Conservation (phyloP, 2,888 invertebrate genomes). For the Eristalis tenax region DNA sequence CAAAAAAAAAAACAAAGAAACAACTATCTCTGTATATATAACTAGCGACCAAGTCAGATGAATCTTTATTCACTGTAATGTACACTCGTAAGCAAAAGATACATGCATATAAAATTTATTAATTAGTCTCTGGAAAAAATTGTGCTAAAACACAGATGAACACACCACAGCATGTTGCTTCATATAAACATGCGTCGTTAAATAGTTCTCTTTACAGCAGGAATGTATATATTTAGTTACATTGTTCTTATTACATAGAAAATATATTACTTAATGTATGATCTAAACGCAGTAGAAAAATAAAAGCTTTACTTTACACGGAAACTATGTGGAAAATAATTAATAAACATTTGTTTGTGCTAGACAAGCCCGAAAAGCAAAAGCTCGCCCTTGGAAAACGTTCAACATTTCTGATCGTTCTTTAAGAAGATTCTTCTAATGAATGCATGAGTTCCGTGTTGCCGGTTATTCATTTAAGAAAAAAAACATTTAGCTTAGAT, state of each 20-base stretch:
- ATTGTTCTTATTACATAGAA: slow-evolving; percentile 13
- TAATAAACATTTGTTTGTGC: slow-evolving; percentile 27
- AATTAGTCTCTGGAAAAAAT: slow-evolving; percentile 41
- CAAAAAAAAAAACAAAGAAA: neutral
- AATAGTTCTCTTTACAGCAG: slow-evolving; percentile 48
- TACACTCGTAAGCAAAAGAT: slow-evolving; percentile 1
- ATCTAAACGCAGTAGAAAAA: slow-evolving; percentile 35
- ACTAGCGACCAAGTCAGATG: neutral
- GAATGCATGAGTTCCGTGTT: neutral
- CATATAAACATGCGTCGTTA: slow-evolving; percentile 20
- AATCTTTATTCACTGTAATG: neutral
- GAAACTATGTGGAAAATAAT: slow-evolving; percentile 25
- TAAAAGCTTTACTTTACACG: slow-evolving; percentile 37
- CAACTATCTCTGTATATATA: neutral
- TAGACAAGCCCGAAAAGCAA: slow-evolving; percentile 41
- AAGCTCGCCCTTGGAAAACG: slow-evolving; percentile 11
- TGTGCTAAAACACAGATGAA: slow-evolving; percentile 46
- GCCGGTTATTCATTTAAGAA: neutral
- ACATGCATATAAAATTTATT: slow-evolving; percentile 9
- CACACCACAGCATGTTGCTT: slow-evolving; percentile 1
- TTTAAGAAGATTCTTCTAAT: neutral
- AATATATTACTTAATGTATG: neutral
- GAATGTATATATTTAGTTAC: slow-evolving; percentile 55
- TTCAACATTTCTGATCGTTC: neutral
- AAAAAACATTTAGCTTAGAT: neutral